Evolutionary conservation across 2,113 vertebrate genomes (phyloP).

Genomic region (Suricata suricatta): DNA sequence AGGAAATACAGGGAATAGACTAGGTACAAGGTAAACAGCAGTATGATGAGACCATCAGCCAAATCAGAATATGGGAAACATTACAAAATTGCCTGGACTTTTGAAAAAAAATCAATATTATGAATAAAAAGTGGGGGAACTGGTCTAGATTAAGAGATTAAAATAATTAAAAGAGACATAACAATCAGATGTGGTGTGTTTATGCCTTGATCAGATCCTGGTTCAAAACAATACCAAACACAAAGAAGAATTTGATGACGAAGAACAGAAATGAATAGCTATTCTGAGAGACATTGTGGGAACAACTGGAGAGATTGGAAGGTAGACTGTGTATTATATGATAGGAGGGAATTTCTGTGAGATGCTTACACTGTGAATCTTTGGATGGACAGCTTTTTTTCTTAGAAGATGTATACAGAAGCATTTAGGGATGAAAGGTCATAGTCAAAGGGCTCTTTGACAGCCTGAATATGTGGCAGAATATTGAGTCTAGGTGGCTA

Average conservation of each 20-base stretch:
- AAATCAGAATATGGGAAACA: background rate
- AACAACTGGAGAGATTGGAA: background rate
- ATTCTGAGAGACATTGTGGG: background rate
- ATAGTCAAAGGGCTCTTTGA: fast-evolving
- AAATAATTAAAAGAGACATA: background rate
- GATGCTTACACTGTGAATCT: background rate
- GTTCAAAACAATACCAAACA: background rate
- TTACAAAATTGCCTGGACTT: background rate
- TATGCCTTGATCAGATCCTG: background rate
- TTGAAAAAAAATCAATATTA: background rate
- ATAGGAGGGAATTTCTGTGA: background rate
- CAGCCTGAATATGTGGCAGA: background rate
- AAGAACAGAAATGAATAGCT: background rate
- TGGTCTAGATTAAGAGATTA: background rate
- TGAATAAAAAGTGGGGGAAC: background rate
- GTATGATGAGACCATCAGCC: background rate
- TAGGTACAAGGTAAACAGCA: background rate
- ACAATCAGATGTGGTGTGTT: background rate
- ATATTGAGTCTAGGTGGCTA: background rate
- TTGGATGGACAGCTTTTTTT: background rate
- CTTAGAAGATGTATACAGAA: background rate
- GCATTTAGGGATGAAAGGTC: background rate
- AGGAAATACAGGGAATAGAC: background rate
- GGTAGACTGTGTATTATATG: background rate
- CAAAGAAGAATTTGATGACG: background rate